Evolutionary conservation across 2,113 vertebrate genomes (phyloP).

Genomic region (Casuarius casuarius): DNA sequence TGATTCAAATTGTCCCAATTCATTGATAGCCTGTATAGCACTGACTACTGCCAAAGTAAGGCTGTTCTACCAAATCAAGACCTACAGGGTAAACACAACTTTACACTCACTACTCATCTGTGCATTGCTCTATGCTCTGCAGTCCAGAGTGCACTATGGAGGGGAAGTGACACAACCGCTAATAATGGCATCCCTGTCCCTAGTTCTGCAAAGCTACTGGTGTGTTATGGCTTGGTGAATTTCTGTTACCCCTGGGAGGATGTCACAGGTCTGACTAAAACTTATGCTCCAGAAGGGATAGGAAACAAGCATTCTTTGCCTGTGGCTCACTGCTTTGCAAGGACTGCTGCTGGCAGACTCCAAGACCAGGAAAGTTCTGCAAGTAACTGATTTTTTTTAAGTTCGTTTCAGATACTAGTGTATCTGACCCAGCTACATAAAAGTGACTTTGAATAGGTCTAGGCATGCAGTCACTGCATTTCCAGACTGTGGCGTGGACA

Average conservation of each 20-base stretch:
- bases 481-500: background rate
- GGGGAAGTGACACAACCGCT: background rate
- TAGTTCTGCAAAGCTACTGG: background rate
- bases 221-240: background rate
- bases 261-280: background rate
- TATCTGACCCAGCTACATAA: background rate
- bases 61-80: background rate
- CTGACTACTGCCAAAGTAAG: rapidly evolving
- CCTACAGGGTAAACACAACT: background rate
- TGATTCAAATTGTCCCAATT: background rate
- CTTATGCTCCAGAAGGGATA: rapidly evolving
- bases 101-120: background rate
- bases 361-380: background rate
- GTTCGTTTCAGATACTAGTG: background rate
- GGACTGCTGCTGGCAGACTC: background rate
- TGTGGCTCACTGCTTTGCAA: background rate
- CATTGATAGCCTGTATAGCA: rapidly evolving
- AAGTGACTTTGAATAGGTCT: background rate
- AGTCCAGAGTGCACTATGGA: background rate
- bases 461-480: background rate
- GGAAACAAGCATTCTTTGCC: background rate
- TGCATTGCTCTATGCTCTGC: background rate
- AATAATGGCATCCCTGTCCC: background rate
- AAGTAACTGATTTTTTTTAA: background rate
- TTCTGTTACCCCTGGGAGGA: background rate